These are phyloP conservation scores for Brevimyrus niger DNA, from an alignment of 2,113 vertebrate species.

Conservation along the genomic window DNA sequence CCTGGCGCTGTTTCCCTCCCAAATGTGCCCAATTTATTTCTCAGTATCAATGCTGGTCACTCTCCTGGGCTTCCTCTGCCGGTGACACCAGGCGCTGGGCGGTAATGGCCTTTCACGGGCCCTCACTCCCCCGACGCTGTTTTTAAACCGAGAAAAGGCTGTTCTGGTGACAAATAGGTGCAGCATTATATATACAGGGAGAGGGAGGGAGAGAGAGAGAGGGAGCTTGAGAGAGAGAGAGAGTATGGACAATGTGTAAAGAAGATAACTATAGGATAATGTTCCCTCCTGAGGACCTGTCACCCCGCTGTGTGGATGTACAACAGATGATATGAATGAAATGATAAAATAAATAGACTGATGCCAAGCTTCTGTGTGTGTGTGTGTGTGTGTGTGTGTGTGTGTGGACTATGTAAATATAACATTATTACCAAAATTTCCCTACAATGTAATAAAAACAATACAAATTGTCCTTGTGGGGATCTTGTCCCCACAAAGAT, in stretches of 20 bases:
- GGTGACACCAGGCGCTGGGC: conserved; percentile 33
- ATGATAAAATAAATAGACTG: neutral
- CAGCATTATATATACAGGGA: conserved; percentile 6
- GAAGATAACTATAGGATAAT: conserved; percentile 6
- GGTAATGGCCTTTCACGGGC: conserved; percentile 10
- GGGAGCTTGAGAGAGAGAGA: neutral
- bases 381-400: neutral
- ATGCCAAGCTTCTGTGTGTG: neutral
- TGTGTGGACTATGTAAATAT: neutral
- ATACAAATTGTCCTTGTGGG: neutral
- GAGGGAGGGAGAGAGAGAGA: neutral
- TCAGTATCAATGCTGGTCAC: conserved; percentile 46
- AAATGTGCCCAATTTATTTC: conserved; percentile 38
- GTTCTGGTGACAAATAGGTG: conserved; percentile 17
- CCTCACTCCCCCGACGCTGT: neutral
- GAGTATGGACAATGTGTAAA: conserved; percentile 13
- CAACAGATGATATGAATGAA: neutral
- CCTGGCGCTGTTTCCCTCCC: conserved; percentile 33
- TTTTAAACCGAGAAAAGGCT: conserved; percentile 2
- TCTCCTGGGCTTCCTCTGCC: conserved; percentile 45
- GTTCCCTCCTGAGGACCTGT: conserved; percentile 2
- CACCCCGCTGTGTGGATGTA: neutral
- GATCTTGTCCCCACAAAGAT: neutral
- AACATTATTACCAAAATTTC: neutral
- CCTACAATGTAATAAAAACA: neutral